A percentile compares a stretch with the other conserved stretches of the same genome.
phyloP scores from a whole-genome alignment of 2,797 vertebrate genomes.

The Ataeniobius toweri region DNA sequence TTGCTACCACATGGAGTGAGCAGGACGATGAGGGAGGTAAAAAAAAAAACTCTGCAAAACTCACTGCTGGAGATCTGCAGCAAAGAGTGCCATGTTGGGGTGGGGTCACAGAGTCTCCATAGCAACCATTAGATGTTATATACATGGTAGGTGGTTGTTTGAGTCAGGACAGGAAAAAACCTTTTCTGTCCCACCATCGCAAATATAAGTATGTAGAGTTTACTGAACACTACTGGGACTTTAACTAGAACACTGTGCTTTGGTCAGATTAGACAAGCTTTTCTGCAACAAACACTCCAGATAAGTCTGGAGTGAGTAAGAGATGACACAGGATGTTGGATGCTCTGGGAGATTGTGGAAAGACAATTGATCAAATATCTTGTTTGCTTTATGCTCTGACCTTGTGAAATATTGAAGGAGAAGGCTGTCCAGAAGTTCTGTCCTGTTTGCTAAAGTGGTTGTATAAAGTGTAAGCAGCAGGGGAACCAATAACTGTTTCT shows the following conservation, averaged over 20 bases:
- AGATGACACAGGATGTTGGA: neutral
- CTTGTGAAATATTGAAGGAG: neutral
- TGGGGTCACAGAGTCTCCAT: no score
- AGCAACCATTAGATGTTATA: neutral
- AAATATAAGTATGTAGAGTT: neutral
- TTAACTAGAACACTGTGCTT: neutral
- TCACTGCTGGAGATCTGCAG: no score
- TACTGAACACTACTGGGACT: neutral
- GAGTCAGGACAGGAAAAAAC: neutral
- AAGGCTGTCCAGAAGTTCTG: neutral
- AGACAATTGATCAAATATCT: neutral
- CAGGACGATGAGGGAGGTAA: no score
- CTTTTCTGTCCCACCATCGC: neutral
- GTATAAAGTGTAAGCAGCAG: neutral
- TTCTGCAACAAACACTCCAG: neutral
- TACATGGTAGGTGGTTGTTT: neutral
- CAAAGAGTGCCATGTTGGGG: no score
- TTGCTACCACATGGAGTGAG: no score
- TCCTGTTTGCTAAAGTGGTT: neutral
- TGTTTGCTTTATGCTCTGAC: neutral
- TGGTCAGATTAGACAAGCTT: neutral
- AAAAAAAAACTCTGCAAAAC: no score
- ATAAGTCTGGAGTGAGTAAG: neutral
- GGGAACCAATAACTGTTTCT: neutral
- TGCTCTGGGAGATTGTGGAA: neutral